These are phyloP conservation scores for Rhinopomastus cyanomelas DNA, from an alignment of 2,113 vertebrate genomes.

Conservation along the genomic window DNA sequence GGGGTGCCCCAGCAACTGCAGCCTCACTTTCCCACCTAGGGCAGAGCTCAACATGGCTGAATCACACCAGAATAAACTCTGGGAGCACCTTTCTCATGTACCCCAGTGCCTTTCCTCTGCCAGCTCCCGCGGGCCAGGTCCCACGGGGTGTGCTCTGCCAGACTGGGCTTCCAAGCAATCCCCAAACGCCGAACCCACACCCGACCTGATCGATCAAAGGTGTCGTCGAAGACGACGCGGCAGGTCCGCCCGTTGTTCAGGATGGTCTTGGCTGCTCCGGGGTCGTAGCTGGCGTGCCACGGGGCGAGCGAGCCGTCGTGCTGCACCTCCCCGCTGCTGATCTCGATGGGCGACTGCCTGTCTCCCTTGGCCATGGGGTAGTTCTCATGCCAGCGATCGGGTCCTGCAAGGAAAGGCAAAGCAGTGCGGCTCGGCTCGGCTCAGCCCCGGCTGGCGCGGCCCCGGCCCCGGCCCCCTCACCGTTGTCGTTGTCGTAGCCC, in stretches of 20 bases:
- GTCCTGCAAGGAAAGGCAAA: conserved; percentile 76
- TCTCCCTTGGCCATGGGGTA: conserved; percentile 86
- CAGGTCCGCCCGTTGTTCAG: conserved; percentile 92
- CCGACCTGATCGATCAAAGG: conserved; percentile 87
- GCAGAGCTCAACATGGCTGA: background rate
- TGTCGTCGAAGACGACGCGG: conserved; percentile 88
- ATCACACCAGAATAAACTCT: background rate
- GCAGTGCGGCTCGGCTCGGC: background rate
- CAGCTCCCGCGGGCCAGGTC: background rate
- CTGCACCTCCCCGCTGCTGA: conserved; percentile 76
- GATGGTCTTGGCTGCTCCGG: conserved; percentile 82
- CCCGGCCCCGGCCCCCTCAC: conserved; percentile 57
- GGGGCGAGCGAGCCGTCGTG: conserved; percentile 78
- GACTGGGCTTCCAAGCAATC: background rate
- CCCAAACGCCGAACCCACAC: background rate
- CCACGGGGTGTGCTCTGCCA: background rate
- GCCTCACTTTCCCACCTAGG: background rate
- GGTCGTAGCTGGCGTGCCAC: conserved; percentile 84
- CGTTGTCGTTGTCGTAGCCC: conserved; percentile 78
- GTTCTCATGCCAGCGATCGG: conserved; percentile 82
- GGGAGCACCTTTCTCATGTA: accelerated
- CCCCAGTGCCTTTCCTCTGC: background rate
- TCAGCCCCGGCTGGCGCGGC: background rate
- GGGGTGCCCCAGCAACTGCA: background rate
- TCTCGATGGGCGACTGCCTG: conserved; percentile 92